phyloP scores from a whole-genome alignment of 1,140 invertebrate genomes.

The Neodiprion pinetum region DNA sequence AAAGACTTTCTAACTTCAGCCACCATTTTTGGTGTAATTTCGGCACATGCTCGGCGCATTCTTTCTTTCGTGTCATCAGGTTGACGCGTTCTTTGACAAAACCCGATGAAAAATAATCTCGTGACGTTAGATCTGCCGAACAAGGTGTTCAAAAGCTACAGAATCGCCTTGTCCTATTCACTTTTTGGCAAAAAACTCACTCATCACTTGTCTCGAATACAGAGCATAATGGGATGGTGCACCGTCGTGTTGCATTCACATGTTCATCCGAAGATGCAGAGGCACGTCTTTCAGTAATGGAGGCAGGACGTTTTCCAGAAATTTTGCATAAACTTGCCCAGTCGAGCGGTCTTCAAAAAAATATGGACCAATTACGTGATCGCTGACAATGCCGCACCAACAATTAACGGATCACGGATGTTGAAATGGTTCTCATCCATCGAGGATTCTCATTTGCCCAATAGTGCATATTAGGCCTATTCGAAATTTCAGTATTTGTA shows the following conservation, averaged over 20 bases:
- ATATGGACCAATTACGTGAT: slow-evolving; percentile 22
- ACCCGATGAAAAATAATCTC: slow-evolving; percentile 18
- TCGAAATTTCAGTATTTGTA: neutral
- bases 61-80: no score
- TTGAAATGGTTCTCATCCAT: neutral
- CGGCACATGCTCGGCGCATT: neutral
- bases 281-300: slow-evolving; percentile 33
- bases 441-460: neutral
- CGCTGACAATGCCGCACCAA: slow-evolving; percentile 18
- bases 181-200: slow-evolving; percentile 13
- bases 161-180: slow-evolving; percentile 33
- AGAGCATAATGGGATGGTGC: no score
- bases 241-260: neutral
- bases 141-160: slow-evolving; percentile 34
- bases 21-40: no score
- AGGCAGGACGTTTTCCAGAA: slow-evolving; percentile 33
- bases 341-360: slow-evolving; percentile 18
- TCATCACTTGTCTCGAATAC: slow-evolving; percentile 15
- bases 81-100: slow-evolving; percentile 18
- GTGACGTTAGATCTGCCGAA: slow-evolving; percentile 39
- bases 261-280: slow-evolving; percentile 11
- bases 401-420: slow-evolving; percentile 19
- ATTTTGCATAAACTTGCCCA: slow-evolving; percentile 17
- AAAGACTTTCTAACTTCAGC: no score
- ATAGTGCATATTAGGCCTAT: neutral